A percentile compares a stretch with the other conserved stretches of the same genome.
Evolutionary conservation across 2,888 invertebrate species (phyloP).

Genomic region (Phyto melanocephala): DNA sequence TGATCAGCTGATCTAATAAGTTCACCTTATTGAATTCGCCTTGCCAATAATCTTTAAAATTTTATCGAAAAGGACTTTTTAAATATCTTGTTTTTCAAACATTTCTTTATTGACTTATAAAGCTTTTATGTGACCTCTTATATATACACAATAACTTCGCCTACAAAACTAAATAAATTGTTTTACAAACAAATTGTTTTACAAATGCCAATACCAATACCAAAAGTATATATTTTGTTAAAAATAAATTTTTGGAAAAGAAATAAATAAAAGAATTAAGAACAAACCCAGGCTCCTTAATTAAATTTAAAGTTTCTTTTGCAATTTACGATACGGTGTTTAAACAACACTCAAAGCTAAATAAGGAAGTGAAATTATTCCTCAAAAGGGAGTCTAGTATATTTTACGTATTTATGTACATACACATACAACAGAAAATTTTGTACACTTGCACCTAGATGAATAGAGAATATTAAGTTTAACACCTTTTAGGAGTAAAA

Average conservation of each 20-base stretch:
- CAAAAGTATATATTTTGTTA: neutral
- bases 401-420: too few relatives aligned
- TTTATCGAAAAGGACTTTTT: too few relatives aligned
- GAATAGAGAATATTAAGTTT: neutral
- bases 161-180: neutral
- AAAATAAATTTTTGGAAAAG: neutral
- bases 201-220: too few relatives aligned
- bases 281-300: constrained; percentile 22
- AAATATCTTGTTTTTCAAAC: too few relatives aligned
- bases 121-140: too few relatives aligned
- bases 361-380: constrained; percentile 24
- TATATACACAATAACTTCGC: neutral
- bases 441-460: neutral
- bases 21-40: too few relatives aligned
- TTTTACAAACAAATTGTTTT: too few relatives aligned
- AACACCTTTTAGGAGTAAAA: constrained; percentile 27
- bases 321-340: constrained; percentile 36
- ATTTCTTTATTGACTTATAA: too few relatives aligned
- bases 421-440: neutral
- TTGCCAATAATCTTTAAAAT: too few relatives aligned
- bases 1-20: too few relatives aligned
- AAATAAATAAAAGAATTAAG: neutral
- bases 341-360: constrained; percentile 45
- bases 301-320: constrained; percentile 49
- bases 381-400: neutral